A percentile compares a stretch with the other conserved stretches of the same genome.
Evolutionary conservation across 2,113 vertebrate species (phyloP).

Genomic region (Hypocryptadius cinnamomeus): DNA sequence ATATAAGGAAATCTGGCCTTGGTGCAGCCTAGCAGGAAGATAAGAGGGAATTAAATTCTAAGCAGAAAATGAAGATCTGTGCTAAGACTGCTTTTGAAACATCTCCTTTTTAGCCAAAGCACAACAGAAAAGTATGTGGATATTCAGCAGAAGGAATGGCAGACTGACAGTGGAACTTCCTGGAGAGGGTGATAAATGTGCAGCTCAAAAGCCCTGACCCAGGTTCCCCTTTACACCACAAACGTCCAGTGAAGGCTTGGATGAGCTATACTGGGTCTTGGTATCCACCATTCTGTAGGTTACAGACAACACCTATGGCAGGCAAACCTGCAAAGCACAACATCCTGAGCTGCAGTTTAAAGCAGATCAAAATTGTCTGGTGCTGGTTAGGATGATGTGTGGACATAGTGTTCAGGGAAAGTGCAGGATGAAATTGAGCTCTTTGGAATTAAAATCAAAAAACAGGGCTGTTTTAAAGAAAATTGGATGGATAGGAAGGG

Average conservation of each 20-base stretch:
- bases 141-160: neutral
- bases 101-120: neutral
- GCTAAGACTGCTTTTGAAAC: neutral
- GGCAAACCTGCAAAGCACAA: neutral
- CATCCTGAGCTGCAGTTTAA: neutral
- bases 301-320: neutral
- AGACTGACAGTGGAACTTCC: neutral
- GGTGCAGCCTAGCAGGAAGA: neutral
- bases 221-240: neutral
- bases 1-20: neutral
- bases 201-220: neutral
- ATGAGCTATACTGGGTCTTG: neutral
- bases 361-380: neutral
- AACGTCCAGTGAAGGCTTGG: neutral
- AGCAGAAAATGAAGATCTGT: neutral
- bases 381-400: neutral
- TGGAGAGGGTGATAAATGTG: neutral
- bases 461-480: neutral
- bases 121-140: neutral
- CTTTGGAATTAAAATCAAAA: neutral
- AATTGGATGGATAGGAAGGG: neutral
- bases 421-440: neutral
- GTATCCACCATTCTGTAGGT: neutral
- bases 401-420: neutral
- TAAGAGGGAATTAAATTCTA: neutral